A percentile compares a stretch with the other conserved stretches of the same genome.
Evolutionary conservation across 92 coral and sea anemone genomes (phyloP).

Genomic region (Bergia sp.): DNA sequence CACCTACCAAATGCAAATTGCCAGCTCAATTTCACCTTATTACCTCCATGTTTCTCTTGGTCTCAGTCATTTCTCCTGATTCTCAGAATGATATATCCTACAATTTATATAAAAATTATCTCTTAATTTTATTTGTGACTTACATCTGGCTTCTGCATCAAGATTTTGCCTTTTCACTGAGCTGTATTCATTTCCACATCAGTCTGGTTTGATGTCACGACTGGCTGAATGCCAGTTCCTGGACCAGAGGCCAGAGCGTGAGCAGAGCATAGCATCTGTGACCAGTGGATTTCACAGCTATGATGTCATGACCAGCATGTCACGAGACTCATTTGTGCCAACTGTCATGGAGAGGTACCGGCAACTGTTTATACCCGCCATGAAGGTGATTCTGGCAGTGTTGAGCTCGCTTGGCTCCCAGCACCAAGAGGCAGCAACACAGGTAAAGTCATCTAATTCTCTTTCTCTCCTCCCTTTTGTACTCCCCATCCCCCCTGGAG

Average conservation of each 20-base stretch:
- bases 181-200: slow-evolving; percentile 6
- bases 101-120: too few species aligned
- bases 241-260: slow-evolving; percentile 84
- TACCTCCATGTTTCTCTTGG: too few species aligned
- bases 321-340: slow-evolving; percentile 83
- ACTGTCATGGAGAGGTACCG: slow-evolving; percentile 91
- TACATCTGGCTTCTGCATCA: too few species aligned
- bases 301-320: slow-evolving; percentile 47
- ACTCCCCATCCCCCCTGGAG: neutral
- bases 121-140: too few species aligned
- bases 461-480: neutral
- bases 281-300: slow-evolving; percentile 57
- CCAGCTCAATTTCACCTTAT: too few species aligned
- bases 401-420: slow-evolving; percentile 88
- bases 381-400: slow-evolving; percentile 86
- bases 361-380: slow-evolving; percentile 87
- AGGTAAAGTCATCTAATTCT: slow-evolving; percentile 56
- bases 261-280: slow-evolving; percentile 48
- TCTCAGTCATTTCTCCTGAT: too few species aligned
- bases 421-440: slow-evolving; percentile 85
- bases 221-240: slow-evolving; percentile 92
- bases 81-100: too few species aligned
- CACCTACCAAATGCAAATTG: too few species aligned
- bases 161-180: too few species aligned
- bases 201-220: slow-evolving; percentile 90